These are phyloP conservation scores for Ochotona curzoniae DNA, from an alignment of 2,113 vertebrate genomes.

Conservation along the genomic window DNA sequence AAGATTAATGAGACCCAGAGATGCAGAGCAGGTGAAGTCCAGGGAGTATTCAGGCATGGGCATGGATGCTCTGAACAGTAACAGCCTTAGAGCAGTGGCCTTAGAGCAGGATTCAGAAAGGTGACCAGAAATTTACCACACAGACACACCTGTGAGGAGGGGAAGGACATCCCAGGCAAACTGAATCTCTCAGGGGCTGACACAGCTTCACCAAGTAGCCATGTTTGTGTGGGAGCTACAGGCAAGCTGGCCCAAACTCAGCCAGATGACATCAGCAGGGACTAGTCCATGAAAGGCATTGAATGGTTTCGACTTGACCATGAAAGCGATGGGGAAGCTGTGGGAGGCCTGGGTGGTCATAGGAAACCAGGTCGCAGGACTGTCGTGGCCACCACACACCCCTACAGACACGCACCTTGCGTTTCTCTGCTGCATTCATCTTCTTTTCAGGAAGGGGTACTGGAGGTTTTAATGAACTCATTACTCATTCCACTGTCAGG, in stretches of 20 bases:
- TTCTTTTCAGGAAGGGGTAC: conserved; percentile 60
- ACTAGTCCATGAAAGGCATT: not conserved
- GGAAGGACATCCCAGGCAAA: not conserved
- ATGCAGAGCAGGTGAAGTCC: not conserved
- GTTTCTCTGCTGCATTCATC: conserved; percentile 69
- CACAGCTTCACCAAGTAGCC: not conserved
- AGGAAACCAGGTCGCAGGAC: not conserved
- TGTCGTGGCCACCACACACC: not conserved
- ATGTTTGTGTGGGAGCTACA: not conserved
- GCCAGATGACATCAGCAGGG: not conserved
- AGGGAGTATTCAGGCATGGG: not conserved
- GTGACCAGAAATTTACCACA: not conserved
- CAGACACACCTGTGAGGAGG: not conserved
- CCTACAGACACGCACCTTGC: fast-evolving
- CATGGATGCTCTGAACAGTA: not conserved
- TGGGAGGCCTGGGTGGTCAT: not conserved
- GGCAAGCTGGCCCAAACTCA: not conserved
- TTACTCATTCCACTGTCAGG: conserved; percentile 78
- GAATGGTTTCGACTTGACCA: not conserved
- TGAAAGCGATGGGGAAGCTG: not conserved
- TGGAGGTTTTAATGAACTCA: conserved; percentile 80
- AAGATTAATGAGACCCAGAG: not conserved
- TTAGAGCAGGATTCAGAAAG: not conserved
- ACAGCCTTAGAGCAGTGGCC: not conserved
- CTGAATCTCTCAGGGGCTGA: not conserved